These are phyloP conservation scores for Lamellibrachia luymesi DNA, from an alignment of 1,140 invertebrate genomes.

Conservation along the genomic window DNA sequence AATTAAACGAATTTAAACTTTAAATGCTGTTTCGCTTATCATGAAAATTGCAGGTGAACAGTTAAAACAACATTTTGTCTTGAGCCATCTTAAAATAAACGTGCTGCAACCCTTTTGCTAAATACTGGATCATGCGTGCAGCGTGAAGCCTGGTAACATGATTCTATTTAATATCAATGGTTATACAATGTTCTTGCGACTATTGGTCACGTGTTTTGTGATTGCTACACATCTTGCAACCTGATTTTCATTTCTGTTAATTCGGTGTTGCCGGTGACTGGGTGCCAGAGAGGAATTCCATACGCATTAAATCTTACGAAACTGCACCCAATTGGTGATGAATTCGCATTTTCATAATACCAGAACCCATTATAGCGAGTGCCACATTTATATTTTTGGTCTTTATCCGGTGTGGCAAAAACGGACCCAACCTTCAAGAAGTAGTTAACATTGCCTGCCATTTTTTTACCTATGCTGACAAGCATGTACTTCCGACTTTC, in stretches of 20 bases:
- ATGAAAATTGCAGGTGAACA: no score
- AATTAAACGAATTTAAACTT: no score
- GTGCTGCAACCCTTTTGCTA: no score
- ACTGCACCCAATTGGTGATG: neutral
- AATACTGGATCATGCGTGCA: no score
- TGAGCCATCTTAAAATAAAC: no score
- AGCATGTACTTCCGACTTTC: neutral
- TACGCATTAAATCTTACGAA: neutral
- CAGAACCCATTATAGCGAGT: neutral
- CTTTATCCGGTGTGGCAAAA: neutral
- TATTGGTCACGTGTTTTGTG: neutral
- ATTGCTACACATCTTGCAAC: neutral
- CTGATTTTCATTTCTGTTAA: neutral
- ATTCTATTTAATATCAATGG: no score
- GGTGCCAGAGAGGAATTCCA: neutral
- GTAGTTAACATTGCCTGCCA: neutral
- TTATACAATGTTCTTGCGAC: neutral
- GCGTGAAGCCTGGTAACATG: no score
- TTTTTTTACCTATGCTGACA: neutral
- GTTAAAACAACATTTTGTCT: no score
- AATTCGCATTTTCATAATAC: neutral
- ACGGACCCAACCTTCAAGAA: neutral
- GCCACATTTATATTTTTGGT: neutral
- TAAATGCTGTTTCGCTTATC: no score
- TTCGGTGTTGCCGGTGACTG: neutral